Evolutionary conservation across 2,797 vertebrate genomes (phyloP).

Genomic region (Mormyrus proboscirostris): DNA sequence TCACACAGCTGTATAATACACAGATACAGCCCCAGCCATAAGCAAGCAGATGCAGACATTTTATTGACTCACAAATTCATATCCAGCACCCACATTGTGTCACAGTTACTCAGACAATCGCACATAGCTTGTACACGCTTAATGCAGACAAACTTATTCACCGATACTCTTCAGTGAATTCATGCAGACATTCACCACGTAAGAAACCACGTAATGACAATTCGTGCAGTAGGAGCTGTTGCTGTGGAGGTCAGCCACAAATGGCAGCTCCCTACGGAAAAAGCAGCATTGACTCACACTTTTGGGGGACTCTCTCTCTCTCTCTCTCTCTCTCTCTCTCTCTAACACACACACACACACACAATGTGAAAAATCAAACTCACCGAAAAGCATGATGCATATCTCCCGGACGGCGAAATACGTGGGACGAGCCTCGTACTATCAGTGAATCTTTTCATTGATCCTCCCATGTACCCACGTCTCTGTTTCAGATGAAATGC

Average conservation of each 20-base stretch:
- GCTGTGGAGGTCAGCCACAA: background rate
- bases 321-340: background rate
- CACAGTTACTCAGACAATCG: background rate
- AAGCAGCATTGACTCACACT: background rate
- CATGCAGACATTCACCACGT: background rate
- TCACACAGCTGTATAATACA: constrained; percentile 30
- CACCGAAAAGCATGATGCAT: background rate
- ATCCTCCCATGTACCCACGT: background rate
- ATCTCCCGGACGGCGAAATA: background rate
- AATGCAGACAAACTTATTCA: background rate
- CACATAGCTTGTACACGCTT: background rate
- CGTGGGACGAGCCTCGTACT: background rate
- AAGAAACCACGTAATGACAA: background rate
- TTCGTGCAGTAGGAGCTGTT: background rate
- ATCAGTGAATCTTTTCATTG: background rate
- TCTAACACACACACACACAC: background rate
- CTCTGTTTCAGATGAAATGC: background rate
- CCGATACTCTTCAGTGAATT: background rate
- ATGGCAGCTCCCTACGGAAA: background rate
- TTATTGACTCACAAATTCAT: background rate
- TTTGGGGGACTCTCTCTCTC: background rate
- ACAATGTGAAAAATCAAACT: background rate
- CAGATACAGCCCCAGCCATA: background rate
- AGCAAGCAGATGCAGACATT: background rate
- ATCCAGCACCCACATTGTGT: background rate